Evolutionary conservation across 2,113 vertebrate genomes (phyloP), one percentile per base, ranked within the genome.

Genomic region (Mesitornis unicolor): DNA sequence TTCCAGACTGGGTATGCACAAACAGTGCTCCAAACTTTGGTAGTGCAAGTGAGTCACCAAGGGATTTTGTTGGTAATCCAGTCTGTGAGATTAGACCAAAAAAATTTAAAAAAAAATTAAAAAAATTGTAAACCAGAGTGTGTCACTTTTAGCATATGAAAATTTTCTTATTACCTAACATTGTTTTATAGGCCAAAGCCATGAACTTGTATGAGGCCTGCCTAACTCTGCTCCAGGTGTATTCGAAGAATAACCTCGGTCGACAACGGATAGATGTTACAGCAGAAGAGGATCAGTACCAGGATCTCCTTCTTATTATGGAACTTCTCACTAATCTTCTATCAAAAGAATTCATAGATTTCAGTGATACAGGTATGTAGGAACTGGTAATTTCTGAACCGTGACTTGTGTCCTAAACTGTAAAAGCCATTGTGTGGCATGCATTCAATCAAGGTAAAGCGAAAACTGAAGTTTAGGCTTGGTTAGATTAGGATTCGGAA

Each of bases 231-330:
- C 98, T 99, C 73, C 99, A 99, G 96, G 99, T 99, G 10, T 99
- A 99, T 98, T 99, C 99, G 57, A 99, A 99, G 96, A 99, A 99
- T 98, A 99, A 99, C 97, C 96, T 99, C 96, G 99, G 98, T 91
- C 98, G 99, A 47, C 99, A 99, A 91, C 98, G 99, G 25, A 97
- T 98, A 68, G 99, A 99, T 90, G 98, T 99, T 64, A 98, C 99
- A 2, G 99, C 99, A 1, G 99, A 99, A 97, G 99, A 99, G 96
- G 99, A 99, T 71, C 99, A 99, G 91, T 99, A 99, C 97, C 99
- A 99, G 96, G 99, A 99, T 97, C 98, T 99, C 83, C 99, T 99
- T n/a, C 99, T 99, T 90, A 99, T 99, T 96, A 99, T 99, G 99
- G 99, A 99, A 92, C 99, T 99, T 90, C 99, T 99, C 79, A 99